Conservation (phyloP, 92 coral and sea anemone species). For the Porites divaricata region DNA sequence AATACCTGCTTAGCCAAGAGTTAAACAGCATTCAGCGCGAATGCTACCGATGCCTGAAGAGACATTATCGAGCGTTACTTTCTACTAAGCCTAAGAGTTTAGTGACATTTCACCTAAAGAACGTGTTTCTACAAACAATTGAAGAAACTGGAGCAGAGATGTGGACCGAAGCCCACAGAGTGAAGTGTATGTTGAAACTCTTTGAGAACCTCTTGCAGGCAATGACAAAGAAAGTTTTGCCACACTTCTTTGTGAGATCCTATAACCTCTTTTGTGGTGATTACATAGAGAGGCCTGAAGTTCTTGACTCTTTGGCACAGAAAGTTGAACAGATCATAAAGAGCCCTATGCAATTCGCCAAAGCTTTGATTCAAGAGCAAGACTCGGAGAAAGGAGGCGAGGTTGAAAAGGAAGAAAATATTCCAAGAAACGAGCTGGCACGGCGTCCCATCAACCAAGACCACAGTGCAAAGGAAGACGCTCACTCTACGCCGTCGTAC, state of each 20-base stretch:
- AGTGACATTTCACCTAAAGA: constrained; percentile 71
- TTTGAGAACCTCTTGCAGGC: constrained; percentile 59
- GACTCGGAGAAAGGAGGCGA: too few relatives aligned
- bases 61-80: constrained; percentile 50
- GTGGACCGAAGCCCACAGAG: constrained; percentile 69
- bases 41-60: constrained; percentile 77
- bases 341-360: constrained; percentile 54
- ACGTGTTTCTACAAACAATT: constrained; percentile 62
- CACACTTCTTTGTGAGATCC: constrained; percentile 71
- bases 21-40: constrained; percentile 70
- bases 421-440: not conserved
- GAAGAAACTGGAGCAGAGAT: constrained; percentile 54
- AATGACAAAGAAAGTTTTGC: constrained; percentile 51
- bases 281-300: constrained; percentile 48
- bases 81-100: constrained; percentile 47
- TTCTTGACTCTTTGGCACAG: constrained; percentile 43
- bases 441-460: not conserved
- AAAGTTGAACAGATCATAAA: constrained; percentile 62
- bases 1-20: constrained; percentile 65
- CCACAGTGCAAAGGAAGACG: too few relatives aligned
- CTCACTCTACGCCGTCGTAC: not conserved
- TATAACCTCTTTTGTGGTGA: constrained; percentile 66
- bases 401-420: not conserved
- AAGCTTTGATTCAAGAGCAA: constrained; percentile 17
- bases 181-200: constrained; percentile 63